Percentiles rank a stretch among this genome's conserved stretches.
Evolutionary conservation across 2,888 invertebrate genomes (phyloP).

Genomic region (Beris morrisii): DNA sequence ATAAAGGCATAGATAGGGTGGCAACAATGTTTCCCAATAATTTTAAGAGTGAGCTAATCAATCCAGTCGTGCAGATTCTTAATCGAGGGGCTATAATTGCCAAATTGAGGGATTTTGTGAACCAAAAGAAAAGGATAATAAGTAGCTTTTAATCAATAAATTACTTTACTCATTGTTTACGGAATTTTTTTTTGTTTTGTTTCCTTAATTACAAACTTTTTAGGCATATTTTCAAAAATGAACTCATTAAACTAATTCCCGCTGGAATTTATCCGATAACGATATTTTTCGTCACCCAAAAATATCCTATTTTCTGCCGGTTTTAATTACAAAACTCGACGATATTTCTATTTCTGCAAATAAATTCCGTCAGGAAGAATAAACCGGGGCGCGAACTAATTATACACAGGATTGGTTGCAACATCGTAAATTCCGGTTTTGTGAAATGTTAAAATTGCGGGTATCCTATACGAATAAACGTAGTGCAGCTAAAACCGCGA

Average conservation of each 20-base stretch:
- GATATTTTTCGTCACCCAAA: constrained; percentile 7
- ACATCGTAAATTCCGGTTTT: constrained; percentile 27
- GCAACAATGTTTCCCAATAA: no score
- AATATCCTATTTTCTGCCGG: constrained; percentile 16
- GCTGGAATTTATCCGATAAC: constrained; percentile 16
- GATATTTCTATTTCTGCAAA: constrained; percentile 26
- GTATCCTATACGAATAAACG: constrained; percentile 19
- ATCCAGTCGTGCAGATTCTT: no score
- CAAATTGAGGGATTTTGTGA: no score
- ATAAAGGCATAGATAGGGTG: no score
- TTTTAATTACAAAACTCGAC: constrained; percentile 30
- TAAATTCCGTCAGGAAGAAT: constrained; percentile 16
- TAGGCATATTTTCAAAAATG: not conserved
- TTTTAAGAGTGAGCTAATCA: no score
- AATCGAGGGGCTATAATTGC: no score
- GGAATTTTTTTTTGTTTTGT: no score
- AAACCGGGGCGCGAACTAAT: constrained; percentile 28
- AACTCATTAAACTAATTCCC: constrained; percentile 10
- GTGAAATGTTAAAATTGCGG: constrained; percentile 27
- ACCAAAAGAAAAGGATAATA: no score
- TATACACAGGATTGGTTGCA: constrained; percentile 29
- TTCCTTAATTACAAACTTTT: no score
- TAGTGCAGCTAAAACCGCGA: constrained; percentile 29
- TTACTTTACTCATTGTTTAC: no score
- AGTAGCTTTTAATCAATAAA: no score